A percentile compares a stretch with the other conserved stretches of the same genome.
Evolutionary conservation across 2,888 invertebrate genomes (phyloP).

Genomic region (Oscheius sp.): DNA sequence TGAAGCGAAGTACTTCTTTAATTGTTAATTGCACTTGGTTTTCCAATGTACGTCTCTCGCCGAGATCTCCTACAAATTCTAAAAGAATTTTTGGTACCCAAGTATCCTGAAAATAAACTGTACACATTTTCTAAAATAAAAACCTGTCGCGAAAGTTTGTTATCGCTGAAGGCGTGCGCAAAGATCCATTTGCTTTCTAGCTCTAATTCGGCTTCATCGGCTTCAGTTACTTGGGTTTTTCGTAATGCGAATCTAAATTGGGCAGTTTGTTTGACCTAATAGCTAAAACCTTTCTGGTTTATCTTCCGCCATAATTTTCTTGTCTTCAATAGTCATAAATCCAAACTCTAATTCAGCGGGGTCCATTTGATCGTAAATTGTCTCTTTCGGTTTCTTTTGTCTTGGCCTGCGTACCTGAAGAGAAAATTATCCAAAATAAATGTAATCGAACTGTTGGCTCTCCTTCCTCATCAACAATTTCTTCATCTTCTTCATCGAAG

Average conservation of each 20-base stretch:
- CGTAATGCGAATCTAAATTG: slow-evolving; percentile 49
- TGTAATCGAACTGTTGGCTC: slow-evolving; percentile 60
- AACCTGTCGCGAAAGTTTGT: slow-evolving; percentile 28
- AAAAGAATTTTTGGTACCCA: neutral
- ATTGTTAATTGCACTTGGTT: slow-evolving; percentile 23
- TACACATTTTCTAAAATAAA: neutral
- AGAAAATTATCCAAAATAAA: too few relatives aligned
- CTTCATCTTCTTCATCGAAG: slow-evolving; percentile 68
- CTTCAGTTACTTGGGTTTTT: slow-evolving; percentile 61
- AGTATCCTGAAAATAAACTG: neutral
- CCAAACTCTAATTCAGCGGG: slow-evolving; percentile 95
- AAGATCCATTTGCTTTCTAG: slow-evolving; percentile 98
- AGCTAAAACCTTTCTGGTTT: slow-evolving; percentile 73
- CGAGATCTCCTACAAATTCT: neutral
- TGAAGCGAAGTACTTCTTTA: slow-evolving; percentile 39
- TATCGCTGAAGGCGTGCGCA: slow-evolving; percentile 82
- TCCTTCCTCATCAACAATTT: slow-evolving; percentile 64
- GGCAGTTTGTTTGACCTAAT: neutral
- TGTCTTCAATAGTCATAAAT: slow-evolving; percentile 91
- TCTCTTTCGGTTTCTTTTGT: slow-evolving; percentile 46
- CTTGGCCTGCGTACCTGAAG: slow-evolving; percentile 39
- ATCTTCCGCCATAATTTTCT: slow-evolving; percentile 78
- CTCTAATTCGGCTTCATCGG: slow-evolving; percentile 80
- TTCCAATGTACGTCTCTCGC: neutral
- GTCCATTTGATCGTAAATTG: slow-evolving; percentile 76